Base-by-base conservation (phyloP, 1,140 invertebrate species). In the Danaus melanippus region DNA sequence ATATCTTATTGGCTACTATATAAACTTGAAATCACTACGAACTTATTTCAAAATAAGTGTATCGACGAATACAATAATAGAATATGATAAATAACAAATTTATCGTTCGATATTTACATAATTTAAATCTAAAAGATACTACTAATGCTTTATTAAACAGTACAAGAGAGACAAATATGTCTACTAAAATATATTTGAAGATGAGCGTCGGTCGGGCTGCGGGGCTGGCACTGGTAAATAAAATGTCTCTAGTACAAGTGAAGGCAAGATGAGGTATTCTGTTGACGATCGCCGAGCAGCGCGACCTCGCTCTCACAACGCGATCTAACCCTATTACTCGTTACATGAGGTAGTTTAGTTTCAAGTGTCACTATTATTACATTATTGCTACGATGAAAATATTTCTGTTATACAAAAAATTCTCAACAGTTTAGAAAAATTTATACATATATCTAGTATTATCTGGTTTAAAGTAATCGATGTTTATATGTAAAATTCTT, bases 51-150 rank as follows among this genome's bases (percentile, higher is more conserved):
- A 78, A 78, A 79, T 77, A 81, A 80, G 67, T 72, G 68, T 75
- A 80, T 79, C 69, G 67, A 79, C 74, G 71, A 74, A 64, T 80
- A 79, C 76, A 66, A 76, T 77, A 79, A 82, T 79, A 79, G 74
- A 84, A 80, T 77, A 82, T 80, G 76, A 76, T 80, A 82, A 80
- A 84, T 84, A 84, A 84, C 79, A 80, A 84, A 84, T 77, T 76
- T 74, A 74, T 71, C 69, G 67, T 74, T 74, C 74, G 74, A 71
- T 82, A 84, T 84, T 76, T 84, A 84, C 81, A 84, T 73, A 64
- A 72, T 61, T 72, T 75, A 74, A 71, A 63, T 66, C 74, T 82
- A 79, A 69, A 48, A 62, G 69, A 69, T 75, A 73, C 71, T 76
- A 79, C 76, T 72, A 84, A 66, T 69, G 62, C 66, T 66, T 71